Evolutionary conservation across 2,797 vertebrate genomes (phyloP).

Genomic region (Lithobates sylvaticus): DNA sequence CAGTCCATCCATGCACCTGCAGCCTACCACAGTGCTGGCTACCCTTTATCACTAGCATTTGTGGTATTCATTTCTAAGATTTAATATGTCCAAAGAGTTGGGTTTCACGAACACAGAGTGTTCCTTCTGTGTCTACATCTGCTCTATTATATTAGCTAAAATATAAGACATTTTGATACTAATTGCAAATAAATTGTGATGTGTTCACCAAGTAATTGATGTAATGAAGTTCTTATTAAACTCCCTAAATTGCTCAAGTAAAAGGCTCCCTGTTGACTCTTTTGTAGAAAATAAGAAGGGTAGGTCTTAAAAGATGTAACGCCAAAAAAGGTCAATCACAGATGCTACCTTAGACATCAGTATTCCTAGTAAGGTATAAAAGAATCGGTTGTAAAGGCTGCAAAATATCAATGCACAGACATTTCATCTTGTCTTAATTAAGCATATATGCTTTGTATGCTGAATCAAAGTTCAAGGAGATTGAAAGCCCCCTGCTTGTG

Average conservation of each 20-base stretch:
- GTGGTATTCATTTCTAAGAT: conserved; percentile 64
- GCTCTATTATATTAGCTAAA: conserved; percentile 74
- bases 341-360: conserved; percentile 64
- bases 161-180: conserved; percentile 76
- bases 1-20: conserved; percentile 69
- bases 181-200: conserved; percentile 78
- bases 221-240: conserved; percentile 79
- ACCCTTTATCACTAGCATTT: conserved; percentile 53
- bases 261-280: conserved; percentile 71
- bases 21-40: conserved; percentile 62
- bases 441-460: conserved; percentile 59
- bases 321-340: conserved; percentile 61
- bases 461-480: conserved; percentile 51
- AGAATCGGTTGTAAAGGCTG: conserved; percentile 21
- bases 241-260: conserved; percentile 71
- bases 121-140: conserved; percentile 75
- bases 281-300: conserved; percentile 67
- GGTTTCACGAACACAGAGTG: conserved; percentile 71
- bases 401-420: conserved; percentile 56
- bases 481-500: conserved; percentile 59
- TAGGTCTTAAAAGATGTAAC: conserved; percentile 54
- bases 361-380: conserved; percentile 40
- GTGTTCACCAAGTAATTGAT: conserved; percentile 77
- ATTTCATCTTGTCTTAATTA: conserved; percentile 57
- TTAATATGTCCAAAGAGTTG: conserved; percentile 70